These are phyloP conservation scores for Orthonychiurus folsomi DNA, from an alignment of 2,888 invertebrate genomes.

Conservation along the genomic window DNA sequence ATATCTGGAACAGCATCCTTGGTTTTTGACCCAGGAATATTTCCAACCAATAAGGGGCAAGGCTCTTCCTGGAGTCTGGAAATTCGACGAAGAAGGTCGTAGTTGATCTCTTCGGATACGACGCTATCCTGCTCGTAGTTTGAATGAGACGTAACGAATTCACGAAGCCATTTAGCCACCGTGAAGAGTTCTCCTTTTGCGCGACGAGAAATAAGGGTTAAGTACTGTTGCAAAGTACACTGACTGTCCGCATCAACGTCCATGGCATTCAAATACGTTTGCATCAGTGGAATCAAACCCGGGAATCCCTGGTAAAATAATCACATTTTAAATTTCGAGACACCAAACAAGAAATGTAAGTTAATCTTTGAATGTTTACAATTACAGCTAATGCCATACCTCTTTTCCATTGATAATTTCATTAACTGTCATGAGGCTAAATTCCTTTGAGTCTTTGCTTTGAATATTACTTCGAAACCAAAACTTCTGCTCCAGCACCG, in stretches of 20 bases:
- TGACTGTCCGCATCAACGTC: constrained; percentile 97
- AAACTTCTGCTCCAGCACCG: constrained; percentile 72
- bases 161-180: constrained; percentile 88
- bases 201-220: constrained; percentile 78
- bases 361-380: background rate
- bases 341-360: background rate
- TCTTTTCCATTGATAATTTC: constrained; percentile 92
- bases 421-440: constrained; percentile 76
- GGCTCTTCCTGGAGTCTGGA: constrained; percentile 42
- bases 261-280: constrained; percentile 86
- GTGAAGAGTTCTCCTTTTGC: constrained; percentile 85
- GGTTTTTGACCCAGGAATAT: constrained; percentile 65
- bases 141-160: constrained; percentile 77
- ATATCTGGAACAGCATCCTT: constrained; percentile 66
- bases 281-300: constrained; percentile 86
- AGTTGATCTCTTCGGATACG: constrained; percentile 78
- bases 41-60: constrained; percentile 68
- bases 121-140: constrained; percentile 86
- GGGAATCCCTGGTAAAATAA: constrained; percentile 58
- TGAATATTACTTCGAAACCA: constrained; percentile 63
- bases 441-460: constrained; percentile 48
- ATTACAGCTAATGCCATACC: constrained; percentile 47
- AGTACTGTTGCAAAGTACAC: constrained; percentile 92
- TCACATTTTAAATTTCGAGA: constrained; percentile 3
- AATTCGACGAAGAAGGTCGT: constrained; percentile 60